phyloP scores from a whole-genome alignment of 2,888 invertebrate species.

The Cheiracanthium punctorium region DNA sequence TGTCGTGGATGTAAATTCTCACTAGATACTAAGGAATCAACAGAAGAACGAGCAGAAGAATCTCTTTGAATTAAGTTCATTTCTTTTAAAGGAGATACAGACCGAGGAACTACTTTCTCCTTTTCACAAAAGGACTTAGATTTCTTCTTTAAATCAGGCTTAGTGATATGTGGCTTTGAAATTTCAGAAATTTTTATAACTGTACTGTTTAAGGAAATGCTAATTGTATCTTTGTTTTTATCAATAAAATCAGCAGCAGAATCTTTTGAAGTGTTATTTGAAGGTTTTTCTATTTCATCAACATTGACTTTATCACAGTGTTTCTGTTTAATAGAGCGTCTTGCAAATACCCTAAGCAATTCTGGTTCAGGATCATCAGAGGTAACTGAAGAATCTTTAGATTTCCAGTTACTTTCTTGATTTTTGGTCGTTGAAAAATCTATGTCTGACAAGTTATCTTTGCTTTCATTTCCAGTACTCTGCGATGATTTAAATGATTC shows the following conservation, averaged over 20 bases:
- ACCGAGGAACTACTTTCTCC: constrained; percentile 36
- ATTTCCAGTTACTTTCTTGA: constrained; percentile 30
- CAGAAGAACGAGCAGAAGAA: constrained; percentile 24
- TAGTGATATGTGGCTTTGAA: constrained; percentile 48
- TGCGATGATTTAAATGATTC: constrained; percentile 21
- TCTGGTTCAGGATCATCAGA: constrained; percentile 83
- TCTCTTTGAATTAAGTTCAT: constrained; percentile 52
- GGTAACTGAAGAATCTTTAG: constrained; percentile 20
- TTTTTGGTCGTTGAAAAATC: constrained; percentile 7
- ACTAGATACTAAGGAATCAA: not conserved
- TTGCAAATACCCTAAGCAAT: constrained; percentile 87
- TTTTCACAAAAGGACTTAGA: constrained; percentile 67
- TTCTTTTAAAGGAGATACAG: constrained; percentile 58
- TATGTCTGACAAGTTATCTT: not conserved
- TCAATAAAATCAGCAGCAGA: constrained; percentile 27
- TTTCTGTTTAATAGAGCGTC: constrained; percentile 87
- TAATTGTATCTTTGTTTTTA: constrained; percentile 41
- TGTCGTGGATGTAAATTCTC: constrained; percentile 61
- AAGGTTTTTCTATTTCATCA: constrained; percentile 20
- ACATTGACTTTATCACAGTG: constrained; percentile 57
- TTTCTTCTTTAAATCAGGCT: constrained; percentile 61
- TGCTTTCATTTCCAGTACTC: constrained; percentile 20
- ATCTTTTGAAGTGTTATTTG: constrained; percentile 24
- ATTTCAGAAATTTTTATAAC: constrained; percentile 63
- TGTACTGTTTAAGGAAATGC: constrained; percentile 48